A percentile compares a stretch with the other conserved stretches of the same genome.
Conservation (phyloP, 1,140 invertebrate genomes). For the Adelges cooleyi region DNA sequence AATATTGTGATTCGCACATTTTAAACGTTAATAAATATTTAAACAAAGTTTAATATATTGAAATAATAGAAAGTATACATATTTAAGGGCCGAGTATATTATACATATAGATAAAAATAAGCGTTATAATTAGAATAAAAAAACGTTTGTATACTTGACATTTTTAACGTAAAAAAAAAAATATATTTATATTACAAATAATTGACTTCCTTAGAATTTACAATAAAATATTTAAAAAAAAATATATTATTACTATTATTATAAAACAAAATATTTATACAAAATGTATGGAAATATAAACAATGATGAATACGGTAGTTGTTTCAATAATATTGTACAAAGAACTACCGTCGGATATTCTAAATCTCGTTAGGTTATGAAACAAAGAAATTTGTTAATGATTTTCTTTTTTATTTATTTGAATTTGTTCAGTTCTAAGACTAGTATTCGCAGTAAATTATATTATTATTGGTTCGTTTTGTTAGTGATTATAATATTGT, state of each 20-base stretch:
- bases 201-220: constrained; percentile 24
- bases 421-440: too few species aligned
- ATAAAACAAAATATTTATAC: background rate
- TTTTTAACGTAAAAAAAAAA: constrained; percentile 13
- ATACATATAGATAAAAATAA: too few species aligned
- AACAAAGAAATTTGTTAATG: too few species aligned
- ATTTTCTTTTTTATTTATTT: too few species aligned
- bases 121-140: too few species aligned
- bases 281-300: background rate
- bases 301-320: too few species aligned
- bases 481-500: too few species aligned
- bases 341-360: constrained; percentile 26
- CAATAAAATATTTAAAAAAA: background rate
- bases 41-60: too few species aligned
- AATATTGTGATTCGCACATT: constrained; percentile 29
- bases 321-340: background rate
- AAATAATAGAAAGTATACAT: too few species aligned
- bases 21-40: constrained; percentile 16
- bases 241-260: background rate
- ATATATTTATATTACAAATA: background rate
- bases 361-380: constrained; percentile 23
- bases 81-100: background rate
- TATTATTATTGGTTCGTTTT: too few species aligned
- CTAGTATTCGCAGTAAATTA: too few species aligned
- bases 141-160: too few species aligned